These are phyloP conservation scores for Danaus chrysippus DNA, from an alignment of 2,888 invertebrate genomes.

Conservation along the genomic window DNA sequence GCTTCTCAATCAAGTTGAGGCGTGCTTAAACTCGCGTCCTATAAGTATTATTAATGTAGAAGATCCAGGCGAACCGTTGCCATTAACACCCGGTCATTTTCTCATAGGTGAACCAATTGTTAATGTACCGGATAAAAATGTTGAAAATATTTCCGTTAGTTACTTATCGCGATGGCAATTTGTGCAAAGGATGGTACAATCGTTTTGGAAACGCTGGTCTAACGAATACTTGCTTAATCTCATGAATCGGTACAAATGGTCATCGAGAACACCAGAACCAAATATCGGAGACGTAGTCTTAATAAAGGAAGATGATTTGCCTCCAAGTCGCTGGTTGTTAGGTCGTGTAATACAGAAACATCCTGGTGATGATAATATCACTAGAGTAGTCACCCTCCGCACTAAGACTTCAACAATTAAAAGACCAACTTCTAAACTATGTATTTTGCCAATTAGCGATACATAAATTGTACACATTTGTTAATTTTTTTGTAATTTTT, in stretches of 20 bases:
- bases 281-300: constrained; percentile 27
- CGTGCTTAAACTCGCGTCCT: constrained; percentile 31
- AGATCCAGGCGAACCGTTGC: not conserved
- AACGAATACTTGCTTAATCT: constrained; percentile 17
- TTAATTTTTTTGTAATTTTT: too few relatives aligned
- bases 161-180: too few relatives aligned
- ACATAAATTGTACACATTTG: too few relatives aligned
- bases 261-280: constrained; percentile 8
- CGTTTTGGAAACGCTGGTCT: constrained; percentile 28
- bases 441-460: constrained; percentile 12
- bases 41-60: not conserved
- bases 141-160: too few relatives aligned
- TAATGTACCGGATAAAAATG: too few relatives aligned
- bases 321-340: constrained; percentile 28
- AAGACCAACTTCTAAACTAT: constrained; percentile 3
- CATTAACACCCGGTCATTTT: not conserved
- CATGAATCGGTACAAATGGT: constrained; percentile 28
- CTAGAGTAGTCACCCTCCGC: constrained; percentile 11
- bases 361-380: constrained; percentile 15
- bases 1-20: constrained; percentile 28
- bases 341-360: constrained; percentile 25
- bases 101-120: not conserved
- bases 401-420: constrained; percentile 1
- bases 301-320: constrained; percentile 26
- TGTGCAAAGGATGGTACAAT: constrained; percentile 23